These are phyloP conservation scores for Drosophila bocqueti DNA, from an alignment of 1,140 invertebrate species.

Conservation along the genomic window DNA sequence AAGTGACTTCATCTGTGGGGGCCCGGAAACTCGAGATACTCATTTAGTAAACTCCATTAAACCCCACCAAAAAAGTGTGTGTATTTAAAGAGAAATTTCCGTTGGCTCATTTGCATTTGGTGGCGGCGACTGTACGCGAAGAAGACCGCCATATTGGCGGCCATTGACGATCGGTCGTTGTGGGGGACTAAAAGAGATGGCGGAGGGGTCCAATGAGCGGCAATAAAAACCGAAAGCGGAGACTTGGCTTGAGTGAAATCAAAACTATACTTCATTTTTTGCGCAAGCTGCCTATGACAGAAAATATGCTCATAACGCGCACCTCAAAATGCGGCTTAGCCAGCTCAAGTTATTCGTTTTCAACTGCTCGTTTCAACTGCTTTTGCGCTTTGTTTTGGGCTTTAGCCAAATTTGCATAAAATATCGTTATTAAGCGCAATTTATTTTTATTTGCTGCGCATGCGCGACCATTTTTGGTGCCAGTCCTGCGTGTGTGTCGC, in stretches of 20 bases:
- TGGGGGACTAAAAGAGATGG: conserved; percentile 4
- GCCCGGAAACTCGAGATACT: neutral
- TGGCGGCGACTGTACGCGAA: conserved; percentile 37
- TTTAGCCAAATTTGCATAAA: conserved; percentile 70
- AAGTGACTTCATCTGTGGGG: neutral
- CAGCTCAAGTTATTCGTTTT: conserved; percentile 21
- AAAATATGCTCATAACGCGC: conserved; percentile 50
- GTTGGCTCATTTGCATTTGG: conserved; percentile 59
- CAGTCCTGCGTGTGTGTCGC: conserved; percentile 3
- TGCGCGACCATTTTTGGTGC: conserved; percentile 70
- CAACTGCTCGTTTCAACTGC: conserved; percentile 7
- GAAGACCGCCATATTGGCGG: conserved; percentile 61
- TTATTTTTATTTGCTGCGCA: conserved; percentile 78
- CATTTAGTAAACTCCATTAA: neutral
- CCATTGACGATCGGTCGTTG: conserved; percentile 50
- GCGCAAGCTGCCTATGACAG: conserved; percentile 56
- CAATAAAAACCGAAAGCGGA: conserved; percentile 76
- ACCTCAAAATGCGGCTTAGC: conserved; percentile 57
- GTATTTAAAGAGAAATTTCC: conserved; percentile 52
- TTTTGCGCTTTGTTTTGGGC: conserved; percentile 36
- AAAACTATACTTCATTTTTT: conserved; percentile 53
- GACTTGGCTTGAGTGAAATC: conserved; percentile 61
- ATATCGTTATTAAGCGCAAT: conserved; percentile 75
- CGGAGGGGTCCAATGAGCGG: conserved; percentile 22
- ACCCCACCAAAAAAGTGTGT: neutral